These are phyloP conservation scores for Syrmaticus mikado DNA, from an alignment of 2,113 vertebrate species.

Conservation along the genomic window DNA sequence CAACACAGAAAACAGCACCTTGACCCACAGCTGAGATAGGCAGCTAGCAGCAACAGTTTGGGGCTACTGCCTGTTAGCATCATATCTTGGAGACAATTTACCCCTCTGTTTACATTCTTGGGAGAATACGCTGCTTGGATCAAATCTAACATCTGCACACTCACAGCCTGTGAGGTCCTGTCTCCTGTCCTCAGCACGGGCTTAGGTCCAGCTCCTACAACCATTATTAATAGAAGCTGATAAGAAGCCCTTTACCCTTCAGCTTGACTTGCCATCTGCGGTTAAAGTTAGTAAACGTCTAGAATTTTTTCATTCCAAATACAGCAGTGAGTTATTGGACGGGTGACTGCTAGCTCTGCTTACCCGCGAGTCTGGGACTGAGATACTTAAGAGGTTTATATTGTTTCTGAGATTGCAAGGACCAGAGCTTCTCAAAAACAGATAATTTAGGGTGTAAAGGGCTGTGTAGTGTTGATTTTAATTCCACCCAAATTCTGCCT, in stretches of 20 bases:
- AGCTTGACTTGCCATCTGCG: background rate
- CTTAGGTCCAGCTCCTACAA: background rate
- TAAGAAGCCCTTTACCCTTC: background rate
- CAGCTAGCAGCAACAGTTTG: background rate
- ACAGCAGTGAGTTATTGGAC: background rate
- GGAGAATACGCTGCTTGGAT: background rate
- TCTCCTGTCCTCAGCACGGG: rapidly evolving
- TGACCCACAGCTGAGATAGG: background rate
- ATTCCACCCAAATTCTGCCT: background rate
- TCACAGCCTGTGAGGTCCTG: rapidly evolving
- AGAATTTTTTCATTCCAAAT: background rate
- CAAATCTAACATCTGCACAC: background rate
- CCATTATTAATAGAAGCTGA: background rate
- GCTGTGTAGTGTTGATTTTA: background rate
- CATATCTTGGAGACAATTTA: background rate
- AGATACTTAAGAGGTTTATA: background rate
- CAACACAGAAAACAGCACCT: background rate
- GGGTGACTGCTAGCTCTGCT: background rate
- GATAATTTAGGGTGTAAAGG: background rate
- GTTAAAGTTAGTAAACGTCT: background rate
- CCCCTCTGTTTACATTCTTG: background rate
- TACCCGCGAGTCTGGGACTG: background rate
- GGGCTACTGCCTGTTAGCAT: background rate
- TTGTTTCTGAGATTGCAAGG: background rate
- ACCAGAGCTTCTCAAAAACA: background rate